Evolutionary conservation across 2,113 vertebrate genomes (phyloP), one percentile per base, ranked within the genome.

Genomic region (Poeciliopsis prolifica): DNA sequence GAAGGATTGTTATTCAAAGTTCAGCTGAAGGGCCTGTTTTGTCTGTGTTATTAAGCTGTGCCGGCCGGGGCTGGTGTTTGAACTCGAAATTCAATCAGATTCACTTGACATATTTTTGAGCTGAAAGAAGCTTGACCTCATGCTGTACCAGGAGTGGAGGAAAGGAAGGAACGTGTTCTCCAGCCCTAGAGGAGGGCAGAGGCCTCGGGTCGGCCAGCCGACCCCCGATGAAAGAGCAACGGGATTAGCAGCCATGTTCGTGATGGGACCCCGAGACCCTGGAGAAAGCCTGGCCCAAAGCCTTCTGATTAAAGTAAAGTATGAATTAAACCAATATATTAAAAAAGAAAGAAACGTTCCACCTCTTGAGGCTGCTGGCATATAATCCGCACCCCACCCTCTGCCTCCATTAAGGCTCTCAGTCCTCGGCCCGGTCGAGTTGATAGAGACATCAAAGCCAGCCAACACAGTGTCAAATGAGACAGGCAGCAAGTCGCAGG

Each of bases 401-500:
- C 84, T 87, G 88, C 86, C 51, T 92, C 88, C 86, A 90, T 89
- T 88, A 90, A 88, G 82, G 84, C 40, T 15, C 86, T 79, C 1
- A 0, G 72, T 80, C 71, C 77, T 72, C 14, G 3, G 60, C 68
- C 86, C 81, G 40, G 84, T 85, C 37, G 68, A 77, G 83, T 90
- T 88, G 88, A 94, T 94, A 83, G 86, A 93, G 91, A 92, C 92
- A 92, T 94, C 89, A 93, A 93, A 93, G 92, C 87, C 71, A 78
- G 71, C 63, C 78, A 81, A 79, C 61, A 69, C 76, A 48, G 78
- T 71, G 83, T 90, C 88, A 86, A 91, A 90, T 84, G 81, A 83
- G 88, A 89, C 78, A 40, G 85, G 86, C 87, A 78, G 88, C 74
- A n/a, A 79, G 84, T 91, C 81, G 80, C 84, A 73, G 72, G 87